Evolutionary conservation across 2,888 invertebrate genomes (phyloP), one percentile per base, ranked within the genome.

Genomic region (Eupeodes luniger): DNA sequence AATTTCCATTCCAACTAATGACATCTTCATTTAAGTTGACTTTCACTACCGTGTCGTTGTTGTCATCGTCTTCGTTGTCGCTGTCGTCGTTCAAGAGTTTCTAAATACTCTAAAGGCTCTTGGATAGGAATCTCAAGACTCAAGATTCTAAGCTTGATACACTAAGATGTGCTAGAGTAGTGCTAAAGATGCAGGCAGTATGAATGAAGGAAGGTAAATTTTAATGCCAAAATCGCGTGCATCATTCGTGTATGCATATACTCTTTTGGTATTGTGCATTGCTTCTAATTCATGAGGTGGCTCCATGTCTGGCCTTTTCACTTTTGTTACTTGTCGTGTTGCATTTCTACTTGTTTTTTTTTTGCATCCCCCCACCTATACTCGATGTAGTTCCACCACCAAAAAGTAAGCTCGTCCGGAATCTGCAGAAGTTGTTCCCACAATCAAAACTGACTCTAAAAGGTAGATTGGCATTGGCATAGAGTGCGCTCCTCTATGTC

Each of bases 1-100:
- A 40, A 69, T 67, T 85, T 67, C 44, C 85, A 74, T 85, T 69
- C 44, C 85, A 74, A 49, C 77, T 78, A 81, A 85, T 81, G 85
- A 81, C 81, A 69, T 85, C 72, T 78, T 62, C 47, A 72, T 67
- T 66, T 67, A 34, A 77, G 34, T 55, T 75, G 70, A 85, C 85
- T 85, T 85, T 85, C 85, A 85, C 85, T 85, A 47, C 36, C 7
- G 19, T 14, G 19, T 14, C 14, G 12, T 9, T 7, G 14, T n/a
- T 7, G 27, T 34, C 47, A 1, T 47, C 11, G 3, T 12, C 12
- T 7, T 11, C 11, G 40, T 5, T 47, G 47, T 47, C 47, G 10
- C 47, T 12, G 10, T 10, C 4, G 12, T 47, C 47, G 10, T 34
- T 19, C 34, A 14, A 34, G 34, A 59, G 0, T 27, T 27, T n/a